Base-by-base conservation (phyloP, 2,888 invertebrate genomes). In the Drosophila neutralis region DNA sequence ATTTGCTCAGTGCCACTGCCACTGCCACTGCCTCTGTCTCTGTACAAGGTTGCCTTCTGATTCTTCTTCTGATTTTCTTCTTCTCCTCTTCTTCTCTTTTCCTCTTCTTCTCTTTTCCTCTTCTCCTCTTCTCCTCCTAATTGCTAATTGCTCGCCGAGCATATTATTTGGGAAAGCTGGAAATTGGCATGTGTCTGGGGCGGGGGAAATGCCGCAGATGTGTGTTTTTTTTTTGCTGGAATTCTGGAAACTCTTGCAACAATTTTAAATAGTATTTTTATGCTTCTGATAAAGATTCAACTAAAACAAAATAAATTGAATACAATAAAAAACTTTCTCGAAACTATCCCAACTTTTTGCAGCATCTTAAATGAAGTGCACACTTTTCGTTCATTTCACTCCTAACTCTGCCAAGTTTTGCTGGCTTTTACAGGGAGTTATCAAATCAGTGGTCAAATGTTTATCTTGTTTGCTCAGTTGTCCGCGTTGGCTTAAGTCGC, bases 71-170 rank as follows among this genome's bases (percentile, higher is more conserved):
- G 33, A 11, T 33, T 33, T 33, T 33, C 11, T 11, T 1, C 33
- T 11, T 33, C 5, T 13, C 3, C 21, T 21, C 24, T 42, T 8
- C 31, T 1, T 7, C 29, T 29, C 29, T 1, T 31, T 2, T 24
- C 3, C 27, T 27, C 27, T 27, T 21, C 21, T 21, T 21, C 21
- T 21, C 21, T 21, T 21, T 21, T 21, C 21, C 21, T 21, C 21
- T 21, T 21, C 29, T 29, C 56, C 13, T 54, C 18, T 18, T 33
- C 13, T 13, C 3, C 29, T 27, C 29, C 42, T 8, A 63, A 79
- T 59, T 65, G 58, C 48, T 56, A 68, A 78, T 56, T 56, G 66
- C 11, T 31, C 58, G 13, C 27, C 27, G 13, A 35, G 27, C 13
- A 24, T 27, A 42, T 1, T 42, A 40, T 48, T 66, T 49, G 31